Base-by-base conservation (phyloP, 2,113 vertebrate genomes). In the Spea multiplicata region DNA sequence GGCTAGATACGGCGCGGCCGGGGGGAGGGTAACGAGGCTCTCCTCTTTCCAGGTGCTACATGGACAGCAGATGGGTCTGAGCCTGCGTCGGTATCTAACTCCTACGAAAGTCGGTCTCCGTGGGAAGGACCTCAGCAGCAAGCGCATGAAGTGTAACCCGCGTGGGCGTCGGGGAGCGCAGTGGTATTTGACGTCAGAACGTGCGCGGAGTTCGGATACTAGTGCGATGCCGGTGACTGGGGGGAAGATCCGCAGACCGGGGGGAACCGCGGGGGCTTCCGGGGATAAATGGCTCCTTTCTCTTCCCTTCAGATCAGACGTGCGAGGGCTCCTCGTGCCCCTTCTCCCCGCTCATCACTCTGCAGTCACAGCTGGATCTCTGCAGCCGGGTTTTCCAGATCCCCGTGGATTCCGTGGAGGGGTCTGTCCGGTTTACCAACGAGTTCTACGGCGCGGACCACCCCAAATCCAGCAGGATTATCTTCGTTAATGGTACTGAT, bases 111-210 rank as follows among this genome's bases (percentile, higher is more conserved):
- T 83, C 85, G 53, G 47, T n/a, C n/a, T n/a, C 81, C 0, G 8
- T 95, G 75, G n/a, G n/a, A 71, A 81, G 3, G 85, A 88, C 1
- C 85, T 96, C 81, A 88, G 81, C 73, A 78, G 87, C 75, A 91
- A 88, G n/a, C n/a, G n/a, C n/a, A n/a, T 0, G 77, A 80, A 2
- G 9, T 87, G 6, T n/a, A 76, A 17, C 1, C 55, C 9, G 0
- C n/a, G 61, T 75, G 0, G 79, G 85, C 0, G 71, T 85, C 8
- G 77, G 84, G 7, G 83, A 82, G 66, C 88, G 75, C 93, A 93
- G 84, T 96, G 94, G 95, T 82, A 85, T 75, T 95, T n/a, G n/a
- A 94, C 83, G n/a, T n/a, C 95, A 96, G 88, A n/a, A 93, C 93
- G 3, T 96, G 95, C 86, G 91, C 91, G 0, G 94, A 95, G 82